Evolutionary conservation across 1,140 invertebrate genomes (phyloP), one percentile per base, ranked within the genome.

Genomic region (Daktulosphaira vitifoliae): DNA sequence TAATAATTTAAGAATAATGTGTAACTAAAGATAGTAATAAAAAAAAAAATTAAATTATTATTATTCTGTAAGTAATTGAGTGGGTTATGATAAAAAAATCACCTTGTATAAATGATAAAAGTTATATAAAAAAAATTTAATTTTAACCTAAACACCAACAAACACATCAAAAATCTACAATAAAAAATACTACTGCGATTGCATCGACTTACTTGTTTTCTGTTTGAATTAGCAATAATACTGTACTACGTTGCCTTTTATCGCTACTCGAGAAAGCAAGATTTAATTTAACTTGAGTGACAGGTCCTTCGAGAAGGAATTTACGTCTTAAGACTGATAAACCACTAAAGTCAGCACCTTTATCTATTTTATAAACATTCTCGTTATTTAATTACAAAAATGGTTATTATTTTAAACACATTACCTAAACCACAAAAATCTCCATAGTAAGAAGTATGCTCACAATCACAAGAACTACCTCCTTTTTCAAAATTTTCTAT

Each of bases 401-500:
- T 44, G 16, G 15, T 56, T 20, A 22, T 25, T 74, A 82, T 81
- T 81, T 72, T 82, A 79, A 16, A 76, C 78, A 69, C 82, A 84
- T 70, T 74, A 82, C 81, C 81, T 72, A 83, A 79, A 16, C 76
- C 78, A 69, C 82, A 84, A 53, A 76, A 70, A 70, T 91, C 86
- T 42, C 90, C 90, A 70, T 89, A 87, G 73, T 90, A 94, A 56
- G 88, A 92, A 5, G 89, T 95, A 18, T 86, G 78, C 66, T 90
- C 85, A 71, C 92, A 96, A 68, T 94, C 85, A 73, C 92, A 96
- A 6, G 84, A 84, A 66, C 85, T 88, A 68, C 87, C 81, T 56
- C 87, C 86, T 53, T 86, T 84, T n/a, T 83, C 82, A 73, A 94
- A 95, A 73, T 91, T 85, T 74, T 96, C 92, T 8, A 87, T 85